Conservation (phyloP, 2,113 vertebrate genomes). For the Actinemys pallida region DNA sequence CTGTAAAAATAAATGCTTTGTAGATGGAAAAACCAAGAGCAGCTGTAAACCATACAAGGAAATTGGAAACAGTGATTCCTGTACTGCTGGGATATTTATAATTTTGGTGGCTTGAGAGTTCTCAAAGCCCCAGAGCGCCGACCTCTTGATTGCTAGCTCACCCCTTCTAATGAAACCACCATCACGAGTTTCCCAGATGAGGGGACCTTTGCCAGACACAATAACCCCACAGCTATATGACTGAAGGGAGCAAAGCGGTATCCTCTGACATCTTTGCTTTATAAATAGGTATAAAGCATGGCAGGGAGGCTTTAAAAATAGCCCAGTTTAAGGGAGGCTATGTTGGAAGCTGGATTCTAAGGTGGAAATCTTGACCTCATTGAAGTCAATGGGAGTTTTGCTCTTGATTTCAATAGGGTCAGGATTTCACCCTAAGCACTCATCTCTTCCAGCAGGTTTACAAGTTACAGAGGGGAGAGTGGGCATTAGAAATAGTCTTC, state of each 20-base stretch:
- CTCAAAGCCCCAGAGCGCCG: constrained; percentile 33
- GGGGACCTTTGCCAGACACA: constrained; percentile 36
- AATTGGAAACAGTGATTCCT: constrained; percentile 19
- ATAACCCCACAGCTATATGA: neutral
- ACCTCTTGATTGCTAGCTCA: constrained; percentile 66
- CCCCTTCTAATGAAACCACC: constrained; percentile 34
- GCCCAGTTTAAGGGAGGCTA: neutral
- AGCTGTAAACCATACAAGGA: neutral
- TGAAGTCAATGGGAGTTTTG: constrained; percentile 36
- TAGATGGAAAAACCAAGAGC: neutral
- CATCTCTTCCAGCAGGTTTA: constrained; percentile 5
- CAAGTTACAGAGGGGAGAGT: constrained; percentile 8
- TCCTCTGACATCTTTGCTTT: constrained; percentile 49
- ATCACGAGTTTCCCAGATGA: constrained; percentile 16
- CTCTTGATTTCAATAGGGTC: neutral
- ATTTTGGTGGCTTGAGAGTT: constrained; percentile 12
- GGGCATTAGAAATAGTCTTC: neutral
- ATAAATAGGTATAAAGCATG: constrained; percentile 59
- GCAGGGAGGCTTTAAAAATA: constrained; percentile 66
- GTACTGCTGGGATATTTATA: constrained; percentile 55
- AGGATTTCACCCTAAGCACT: constrained; percentile 13
- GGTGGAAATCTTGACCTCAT: constrained; percentile 11
- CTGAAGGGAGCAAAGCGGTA: constrained; percentile 26
- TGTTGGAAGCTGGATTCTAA: constrained; percentile 4
- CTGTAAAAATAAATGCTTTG: constrained; percentile 27